Base-by-base conservation (phyloP, 2,888 invertebrate genomes). In the Endotricha flammealis region DNA sequence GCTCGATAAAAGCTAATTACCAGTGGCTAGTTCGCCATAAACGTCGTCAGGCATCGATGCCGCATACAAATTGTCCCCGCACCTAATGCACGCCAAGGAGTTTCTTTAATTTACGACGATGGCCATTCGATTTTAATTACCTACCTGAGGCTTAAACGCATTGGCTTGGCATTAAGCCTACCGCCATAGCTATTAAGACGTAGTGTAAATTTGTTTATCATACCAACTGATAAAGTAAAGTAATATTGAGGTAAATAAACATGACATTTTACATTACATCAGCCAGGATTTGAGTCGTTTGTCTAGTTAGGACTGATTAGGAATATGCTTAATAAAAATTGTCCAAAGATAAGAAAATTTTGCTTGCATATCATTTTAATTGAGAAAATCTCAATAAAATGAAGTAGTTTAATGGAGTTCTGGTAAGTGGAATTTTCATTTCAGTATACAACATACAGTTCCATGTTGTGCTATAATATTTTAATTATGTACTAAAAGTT, bases 41-140 rank as follows among this genome's bases (percentile, higher is more conserved):
- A 73, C 55, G 66, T 70, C 62, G 46, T 39, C 44, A 54, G 43
- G 58, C 63, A 67, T 71, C 64, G 55, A 62, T 61, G 57, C 49
- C 44, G 77, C 71, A 75, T 78, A 77, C 75, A 73, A 80, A 77
- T 79, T 64, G 67, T 42, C 43, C 48, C 52, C 64, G 57, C 57
- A 58, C 20, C 53, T 58, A 57, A 63, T 30, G 47, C 51, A 49
- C 42, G 49, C 48, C 44, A 39, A 55, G 53, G 56, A 49, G 48
- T 56, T 47, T 56, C 56, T 60, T 58, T 57, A 13, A 64, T 53
- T 40, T 44, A 38, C 25, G 12, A 38, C 25, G 12, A 47, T 50
- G 49, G 49, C 38, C 41, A 35, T 50, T 38, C 32, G 32, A 36
- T 23, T 36, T 35, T 41, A 39, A 38, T 37, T 23, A 52, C 51